Evolutionary conservation across 2,797 vertebrate species (phyloP).

Genomic region (Aeoliscus strigatus): DNA sequence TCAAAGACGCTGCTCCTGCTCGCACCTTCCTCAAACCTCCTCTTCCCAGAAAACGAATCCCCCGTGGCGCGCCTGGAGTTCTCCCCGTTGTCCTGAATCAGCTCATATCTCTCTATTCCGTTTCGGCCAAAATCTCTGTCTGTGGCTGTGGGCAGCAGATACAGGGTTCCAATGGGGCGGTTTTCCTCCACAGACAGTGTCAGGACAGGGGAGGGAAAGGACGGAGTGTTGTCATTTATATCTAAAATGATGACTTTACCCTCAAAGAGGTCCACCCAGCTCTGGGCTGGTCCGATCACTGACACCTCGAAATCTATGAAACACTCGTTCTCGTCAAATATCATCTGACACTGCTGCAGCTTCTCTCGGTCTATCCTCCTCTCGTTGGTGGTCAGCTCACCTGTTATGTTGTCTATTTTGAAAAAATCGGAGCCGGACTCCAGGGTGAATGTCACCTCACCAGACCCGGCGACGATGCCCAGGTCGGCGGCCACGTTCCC

Average conservation of each 20-base stretch:
- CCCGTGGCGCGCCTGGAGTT: constrained; percentile 62
- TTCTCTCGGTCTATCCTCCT: constrained; percentile 95
- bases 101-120: constrained; percentile 91
- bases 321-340: constrained; percentile 96
- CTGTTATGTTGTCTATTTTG: constrained; percentile 96
- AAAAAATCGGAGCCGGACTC: constrained; percentile 95
- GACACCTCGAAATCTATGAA: constrained; percentile 97
- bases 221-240: constrained; percentile 97
- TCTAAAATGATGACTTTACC: constrained; percentile 91
- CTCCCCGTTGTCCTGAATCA: constrained; percentile 82
- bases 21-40: constrained; percentile 72
- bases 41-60: constrained; percentile 66
- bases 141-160: constrained; percentile 93
- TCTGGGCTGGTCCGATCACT: constrained; percentile 94
- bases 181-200: constrained; percentile 96
- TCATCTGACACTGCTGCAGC: constrained; percentile 95
- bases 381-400: constrained; percentile 89
- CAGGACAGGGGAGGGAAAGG: constrained; percentile 93
- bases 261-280: constrained; percentile 96
- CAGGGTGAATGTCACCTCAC: constrained; percentile 93
- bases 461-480: constrained; percentile 87
- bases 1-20: constrained; percentile 87
- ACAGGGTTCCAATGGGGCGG: constrained; percentile 91
- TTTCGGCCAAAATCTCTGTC: constrained; percentile 95
- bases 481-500: constrained; percentile 92